Evolutionary conservation across 2,888 invertebrate species (phyloP), one percentile per base, ranked within the genome.

Genomic region (Alviniconcha strummeri): DNA sequence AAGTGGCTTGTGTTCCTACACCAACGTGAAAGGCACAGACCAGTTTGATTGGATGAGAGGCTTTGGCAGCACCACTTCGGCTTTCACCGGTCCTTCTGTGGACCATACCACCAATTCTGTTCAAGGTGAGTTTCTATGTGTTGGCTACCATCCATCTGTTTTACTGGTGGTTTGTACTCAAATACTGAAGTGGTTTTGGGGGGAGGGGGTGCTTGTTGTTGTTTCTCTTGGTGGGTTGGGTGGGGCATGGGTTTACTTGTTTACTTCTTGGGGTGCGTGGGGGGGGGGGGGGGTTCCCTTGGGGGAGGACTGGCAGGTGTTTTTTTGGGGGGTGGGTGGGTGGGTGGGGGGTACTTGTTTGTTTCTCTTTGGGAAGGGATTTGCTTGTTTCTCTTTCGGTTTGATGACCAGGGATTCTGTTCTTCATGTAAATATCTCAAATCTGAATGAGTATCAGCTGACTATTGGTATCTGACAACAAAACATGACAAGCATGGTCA

Each of bases 11-110:
- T 92, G 92, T 82, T 87, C 90, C 55, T 92, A 92, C 90, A 88
- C 86, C 74, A 92, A 92, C 87, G 83, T 88, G 54, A 88, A 89
- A 54, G 85, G 84, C 5, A 87, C 87, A 94, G 94, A 90, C 85
- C 87, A 88, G 36, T 92, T 91, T 88, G 92, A 92, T 84, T 93
- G 93, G 93, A 89, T 91, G 64, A 85, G 91, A 84, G 86, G 86
- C 36, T 87, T 86, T 72, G 91, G 91, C 9, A 77, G 80, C n/a
- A 91, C 91, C 36, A 67, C 74, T 2, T 87, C 88, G 17, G 15
- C 77, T 36, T 86, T 85, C 69, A 90, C 89, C 7, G 90, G 90
- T 57, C 92, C 92, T 8, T 60, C 80, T 15, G 87, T 85, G 69
- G 92, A 92, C 81, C 91, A 92, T 83, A 92, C 91, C 5, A 82